Evolutionary conservation across 2,113 vertebrate genomes (phyloP), one percentile per base, ranked within the genome.

Genomic region (Glaucidium brasilianum): DNA sequence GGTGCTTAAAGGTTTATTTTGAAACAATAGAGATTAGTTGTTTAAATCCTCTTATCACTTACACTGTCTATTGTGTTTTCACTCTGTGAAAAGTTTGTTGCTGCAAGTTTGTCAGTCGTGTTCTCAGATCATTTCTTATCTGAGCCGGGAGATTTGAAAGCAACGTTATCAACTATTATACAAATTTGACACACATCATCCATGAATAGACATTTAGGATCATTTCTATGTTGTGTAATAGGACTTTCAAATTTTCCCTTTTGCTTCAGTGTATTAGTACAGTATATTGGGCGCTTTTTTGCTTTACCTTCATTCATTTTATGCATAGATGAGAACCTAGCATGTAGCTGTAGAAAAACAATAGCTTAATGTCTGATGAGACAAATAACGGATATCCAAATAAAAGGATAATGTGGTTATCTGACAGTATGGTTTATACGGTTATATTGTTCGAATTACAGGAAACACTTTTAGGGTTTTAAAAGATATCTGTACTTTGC

Each of bases 1-100:
- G 62, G 23, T 95, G 95, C 84, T 88, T 91, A 72, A 92, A 95
- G 12, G 9, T 88, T 93, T 96, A 5, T 85, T 95, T 91, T 69
- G 53, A 96, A 92, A 96, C 79, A 88, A 74, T 85, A 58, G 25
- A 43, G 12, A 86, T 96, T 85, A 86, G 22, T 90, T 30, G 2
- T 83, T 60, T 78, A 95, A 97, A 94, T 96, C 45, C 19, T 95
- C 21, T 75, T 90, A 69, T 32, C 41, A 72, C 16, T 93, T 82
- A 84, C 93, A 80, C 52, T 68, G 26, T 45, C 37, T 83, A 5
- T 62, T 69, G 16, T 49, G 47, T 79, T 62, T 92, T 97, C 77
- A 89, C 49, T 76, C 47, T 93, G 64, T 49, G 56, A 87, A 96
- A 97, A 96, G 56, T 85, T 74, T 72, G 78, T 80, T 92, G 43